Conservation (phyloP, 1,140 invertebrate genomes). For the Fopius arisanus region DNA sequence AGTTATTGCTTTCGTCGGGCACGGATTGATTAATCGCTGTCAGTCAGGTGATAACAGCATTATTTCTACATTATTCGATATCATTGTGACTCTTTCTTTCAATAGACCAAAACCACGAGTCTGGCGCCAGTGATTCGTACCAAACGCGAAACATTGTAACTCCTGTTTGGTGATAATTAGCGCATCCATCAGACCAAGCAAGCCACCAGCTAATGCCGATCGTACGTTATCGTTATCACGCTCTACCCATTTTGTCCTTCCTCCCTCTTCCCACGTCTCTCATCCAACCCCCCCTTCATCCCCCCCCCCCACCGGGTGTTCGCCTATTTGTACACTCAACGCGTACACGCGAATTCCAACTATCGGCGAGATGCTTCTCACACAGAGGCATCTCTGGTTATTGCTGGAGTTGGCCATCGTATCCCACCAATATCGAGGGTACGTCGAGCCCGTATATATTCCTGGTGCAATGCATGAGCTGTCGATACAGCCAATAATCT, state of each 20-base stretch:
- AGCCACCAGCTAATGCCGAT: slow-evolving; percentile 65
- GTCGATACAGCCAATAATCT: slow-evolving; percentile 65
- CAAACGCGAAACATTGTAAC: slow-evolving; percentile 58
- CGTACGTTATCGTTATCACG: slow-evolving; percentile 66
- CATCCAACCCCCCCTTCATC: slow-evolving; percentile 16
- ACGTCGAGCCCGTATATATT: slow-evolving; percentile 36
- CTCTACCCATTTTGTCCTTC: slow-evolving; percentile 49
- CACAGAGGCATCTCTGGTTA: not conserved
- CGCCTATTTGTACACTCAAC: slow-evolving; percentile 15
- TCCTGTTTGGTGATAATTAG: slow-evolving; percentile 66
- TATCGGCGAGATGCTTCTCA: slow-evolving; percentile 15
- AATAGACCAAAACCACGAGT: not conserved
- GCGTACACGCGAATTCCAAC: slow-evolving; percentile 27
- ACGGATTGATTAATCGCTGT: not conserved
- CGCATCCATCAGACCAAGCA: slow-evolving; percentile 64
- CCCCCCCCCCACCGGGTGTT: too few relatives aligned
- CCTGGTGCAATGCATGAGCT: slow-evolving; percentile 53
- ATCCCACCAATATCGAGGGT: slow-evolving; percentile 26
- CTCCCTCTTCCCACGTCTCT: slow-evolving; percentile 29
- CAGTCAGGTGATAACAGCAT: not conserved
- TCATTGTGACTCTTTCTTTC: not conserved
- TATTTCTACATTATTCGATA: not conserved
- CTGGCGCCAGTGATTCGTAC: slow-evolving; percentile 24
- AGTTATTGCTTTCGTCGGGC: not conserved
- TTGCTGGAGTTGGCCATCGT: slow-evolving; percentile 13